Base-by-base conservation (phyloP, 1,140 invertebrate genomes). In the Pseudachorutes palmiensis region DNA sequence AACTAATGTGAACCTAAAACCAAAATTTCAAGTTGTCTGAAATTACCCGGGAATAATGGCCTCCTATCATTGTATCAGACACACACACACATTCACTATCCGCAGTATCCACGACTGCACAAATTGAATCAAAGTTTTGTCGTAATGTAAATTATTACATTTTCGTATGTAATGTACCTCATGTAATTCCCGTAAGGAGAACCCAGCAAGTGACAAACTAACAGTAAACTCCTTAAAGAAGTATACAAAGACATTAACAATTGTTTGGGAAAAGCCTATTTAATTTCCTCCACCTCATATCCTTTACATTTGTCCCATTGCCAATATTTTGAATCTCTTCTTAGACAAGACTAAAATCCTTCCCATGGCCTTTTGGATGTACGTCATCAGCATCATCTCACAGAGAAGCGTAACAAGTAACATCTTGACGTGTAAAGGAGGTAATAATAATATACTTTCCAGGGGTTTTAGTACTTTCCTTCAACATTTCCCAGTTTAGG, bases 211-310 rank as follows among this genome's bases (percentile, higher is more conserved):
- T n/a, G n/a, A n/a, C n/a, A n/a, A n/a, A n/a, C n/a, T n/a, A n/a
- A n/a, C n/a, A n/a, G n/a, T n/a, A 12, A 45, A 55, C 12, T 24
- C 9, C 51, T 55, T 12, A 55, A 55, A 5, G 24, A 14, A 41
- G 5, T 12, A 5, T 16, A 5, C 9, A 24, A 55, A 55, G 51
- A 55, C 51, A 55, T 24, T 55, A 24, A 26, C 9, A 55, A 55
- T 55, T 55, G 51, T 14, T 55, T 55, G 9, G 51, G 12, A 16
- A 55, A 24, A 26, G 33, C 30, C 62, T 65, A 62, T 65, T 63
- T 65, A 68, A 65, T 60, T 68, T 19, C 61, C 66, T 68, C 66
- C 61, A 68, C 45, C 61, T 58, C 67, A 65, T 68, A 68, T 59
- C 67, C 64, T 45, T 64, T 14, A 61, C 62, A 61, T 55, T 68